These are phyloP conservation scores for Drosophila nasuta DNA, from an alignment of 1,140 invertebrate species.

Conservation along the genomic window DNA sequence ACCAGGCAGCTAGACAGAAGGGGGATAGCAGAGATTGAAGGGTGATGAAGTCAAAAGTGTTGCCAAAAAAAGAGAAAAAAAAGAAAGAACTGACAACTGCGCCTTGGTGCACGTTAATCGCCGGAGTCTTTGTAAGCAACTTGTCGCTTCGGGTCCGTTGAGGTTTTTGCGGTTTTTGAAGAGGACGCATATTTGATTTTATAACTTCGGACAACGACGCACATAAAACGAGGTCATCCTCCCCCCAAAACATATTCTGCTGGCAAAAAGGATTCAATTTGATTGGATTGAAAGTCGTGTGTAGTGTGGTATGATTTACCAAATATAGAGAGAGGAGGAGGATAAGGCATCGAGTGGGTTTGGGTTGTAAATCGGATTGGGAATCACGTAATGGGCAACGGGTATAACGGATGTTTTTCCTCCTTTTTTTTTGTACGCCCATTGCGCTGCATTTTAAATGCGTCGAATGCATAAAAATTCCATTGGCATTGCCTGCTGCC, in stretches of 20 bases:
- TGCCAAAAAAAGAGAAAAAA: neutral
- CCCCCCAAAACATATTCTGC: neutral
- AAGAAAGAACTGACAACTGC: conserved; percentile 33
- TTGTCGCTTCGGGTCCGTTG: conserved; percentile 61
- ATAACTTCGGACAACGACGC: conserved; percentile 75
- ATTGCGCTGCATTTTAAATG: conserved; percentile 84
- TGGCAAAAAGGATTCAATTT: conserved; percentile 80
- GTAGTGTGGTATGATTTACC: conserved; percentile 71
- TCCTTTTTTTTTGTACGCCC: conserved; percentile 44
- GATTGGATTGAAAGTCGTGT: conserved; percentile 75
- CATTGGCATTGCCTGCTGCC: conserved; percentile 48
- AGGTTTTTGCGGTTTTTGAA: conserved; percentile 26
- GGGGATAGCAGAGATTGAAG: conserved; percentile 3
- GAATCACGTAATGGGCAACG: conserved; percentile 74
- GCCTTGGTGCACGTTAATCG: conserved; percentile 69
- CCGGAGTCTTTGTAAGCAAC: conserved; percentile 31
- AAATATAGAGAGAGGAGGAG: neutral
- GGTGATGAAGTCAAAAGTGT: conserved; percentile 3
- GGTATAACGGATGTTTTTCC: conserved; percentile 66
- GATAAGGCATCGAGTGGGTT: neutral
- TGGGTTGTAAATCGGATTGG: conserved; percentile 33
- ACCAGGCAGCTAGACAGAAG: conserved; percentile 26
- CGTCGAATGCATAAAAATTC: conserved; percentile 72
- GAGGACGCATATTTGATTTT: conserved; percentile 77
- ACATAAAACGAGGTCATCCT: conserved; percentile 81